These are phyloP conservation scores for Alca torda DNA, from an alignment of 2,797 vertebrate genomes.

Conservation along the genomic window DNA sequence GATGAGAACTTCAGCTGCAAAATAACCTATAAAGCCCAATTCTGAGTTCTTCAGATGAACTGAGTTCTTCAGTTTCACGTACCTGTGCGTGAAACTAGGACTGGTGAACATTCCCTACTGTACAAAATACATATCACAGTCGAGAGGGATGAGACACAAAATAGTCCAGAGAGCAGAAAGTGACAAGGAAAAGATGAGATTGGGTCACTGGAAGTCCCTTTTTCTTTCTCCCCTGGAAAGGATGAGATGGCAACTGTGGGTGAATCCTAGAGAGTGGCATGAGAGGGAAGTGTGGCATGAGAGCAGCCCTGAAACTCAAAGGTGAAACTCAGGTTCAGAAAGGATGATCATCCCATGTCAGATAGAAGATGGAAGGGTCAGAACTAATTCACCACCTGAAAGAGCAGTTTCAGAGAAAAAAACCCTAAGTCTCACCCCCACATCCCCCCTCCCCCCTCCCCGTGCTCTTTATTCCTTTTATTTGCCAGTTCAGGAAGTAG, in stretches of 20 bases:
- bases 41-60: not conserved
- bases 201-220: not conserved
- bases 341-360: rapidly evolving
- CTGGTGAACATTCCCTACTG: not conserved
- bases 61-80: rapidly evolving
- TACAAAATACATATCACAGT: not conserved
- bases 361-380: not conserved
- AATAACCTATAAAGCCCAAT: not conserved
- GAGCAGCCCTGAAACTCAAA: not conserved
- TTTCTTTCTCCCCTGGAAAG: not conserved
- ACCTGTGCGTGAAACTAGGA: not conserved
- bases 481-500: not conserved
- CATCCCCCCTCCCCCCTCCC: rapidly evolving
- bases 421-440: rapidly evolving
- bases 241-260: not conserved
- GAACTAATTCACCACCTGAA: not conserved
- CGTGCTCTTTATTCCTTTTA: not conserved
- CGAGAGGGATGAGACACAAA: not conserved
- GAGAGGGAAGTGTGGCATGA: not conserved
- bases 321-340: not conserved
- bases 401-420: not conserved
- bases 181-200: not conserved
- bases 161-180: not conserved
- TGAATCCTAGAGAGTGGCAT: not conserved
- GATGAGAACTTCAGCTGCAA: not conserved